A percentile compares a stretch with the other conserved stretches of the same genome.
Evolutionary conservation across 2,888 invertebrate species (phyloP).

Genomic region (Elegia similella): DNA sequence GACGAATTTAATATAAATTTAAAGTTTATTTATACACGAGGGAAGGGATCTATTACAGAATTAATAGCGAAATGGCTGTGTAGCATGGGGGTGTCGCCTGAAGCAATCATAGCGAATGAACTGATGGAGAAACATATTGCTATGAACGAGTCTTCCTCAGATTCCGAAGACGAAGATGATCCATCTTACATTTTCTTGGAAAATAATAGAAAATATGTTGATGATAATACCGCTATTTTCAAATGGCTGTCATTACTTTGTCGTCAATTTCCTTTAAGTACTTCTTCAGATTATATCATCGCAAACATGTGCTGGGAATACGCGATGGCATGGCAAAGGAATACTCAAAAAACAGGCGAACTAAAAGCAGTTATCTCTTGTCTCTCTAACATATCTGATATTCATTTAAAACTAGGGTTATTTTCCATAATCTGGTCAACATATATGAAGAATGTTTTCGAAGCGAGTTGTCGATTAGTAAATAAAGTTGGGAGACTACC

Average conservation of each 20-base stretch:
- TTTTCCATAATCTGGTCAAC: slow-evolving; percentile 94
- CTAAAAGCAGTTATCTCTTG: slow-evolving; percentile 88
- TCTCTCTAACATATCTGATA: slow-evolving; percentile 84
- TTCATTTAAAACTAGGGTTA: slow-evolving; percentile 87
- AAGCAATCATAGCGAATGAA: slow-evolving; percentile 80
- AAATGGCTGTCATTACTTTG: slow-evolving; percentile 84
- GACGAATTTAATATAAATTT: slow-evolving; percentile 83
- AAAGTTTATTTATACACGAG: slow-evolving; percentile 84
- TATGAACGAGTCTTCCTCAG: slow-evolving; percentile 30
- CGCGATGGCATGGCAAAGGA: slow-evolving; percentile 92
- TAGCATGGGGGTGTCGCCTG: slow-evolving; percentile 86
- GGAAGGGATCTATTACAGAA: slow-evolving; percentile 93
- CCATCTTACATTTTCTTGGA: slow-evolving; percentile 54
- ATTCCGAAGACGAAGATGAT: slow-evolving; percentile 44
- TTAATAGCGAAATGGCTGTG: slow-evolving; percentile 93
- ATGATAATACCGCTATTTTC: slow-evolving; percentile 77
- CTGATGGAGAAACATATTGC: slow-evolving; percentile 50
- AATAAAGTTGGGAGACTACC: slow-evolving; percentile 92
- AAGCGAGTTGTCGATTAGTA: slow-evolving; percentile 87
- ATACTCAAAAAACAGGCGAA: slow-evolving; percentile 83
- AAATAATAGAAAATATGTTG: slow-evolving; percentile 56
- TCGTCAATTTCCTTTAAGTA: slow-evolving; percentile 92
- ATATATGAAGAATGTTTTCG: slow-evolving; percentile 90
- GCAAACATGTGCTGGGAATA: slow-evolving; percentile 97
- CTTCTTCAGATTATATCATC: slow-evolving; percentile 88